These are phyloP conservation scores for Corvus cornix DNA, from an alignment of 2,113 vertebrate species.

Conservation along the genomic window DNA sequence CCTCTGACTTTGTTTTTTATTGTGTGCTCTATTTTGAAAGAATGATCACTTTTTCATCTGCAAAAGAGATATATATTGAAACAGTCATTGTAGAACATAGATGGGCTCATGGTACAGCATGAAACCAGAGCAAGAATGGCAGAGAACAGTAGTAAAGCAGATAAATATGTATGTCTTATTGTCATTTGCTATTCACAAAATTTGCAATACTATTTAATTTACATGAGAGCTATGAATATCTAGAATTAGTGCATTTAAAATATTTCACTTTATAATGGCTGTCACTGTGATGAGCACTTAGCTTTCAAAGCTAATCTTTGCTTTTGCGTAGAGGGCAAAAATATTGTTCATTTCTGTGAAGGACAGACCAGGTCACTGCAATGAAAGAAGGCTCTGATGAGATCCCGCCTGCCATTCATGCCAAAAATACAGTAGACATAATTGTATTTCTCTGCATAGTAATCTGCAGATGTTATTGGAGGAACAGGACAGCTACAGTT, in stretches of 20 bases:
- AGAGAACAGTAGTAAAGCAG: neutral
- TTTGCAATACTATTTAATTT: neutral
- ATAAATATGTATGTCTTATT: neutral
- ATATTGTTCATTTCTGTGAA: conserved; percentile 6
- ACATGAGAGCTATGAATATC: neutral
- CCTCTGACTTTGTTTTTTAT: neutral
- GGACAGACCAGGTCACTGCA: neutral
- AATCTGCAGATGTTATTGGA: neutral
- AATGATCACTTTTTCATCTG: neutral
- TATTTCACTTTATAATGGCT: conserved; percentile 2
- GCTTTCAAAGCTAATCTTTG: neutral
- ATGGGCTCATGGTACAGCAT: neutral
- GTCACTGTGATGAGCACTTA: neutral
- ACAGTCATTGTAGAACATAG: neutral
- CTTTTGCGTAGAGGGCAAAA: neutral
- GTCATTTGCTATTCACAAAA: neutral
- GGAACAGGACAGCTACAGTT: neutral
- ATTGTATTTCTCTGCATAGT: neutral
- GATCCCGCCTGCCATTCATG: neutral
- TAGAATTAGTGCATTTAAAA: conserved; percentile 25
- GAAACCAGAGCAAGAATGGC: neutral
- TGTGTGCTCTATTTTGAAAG: neutral
- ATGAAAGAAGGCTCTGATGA: neutral
- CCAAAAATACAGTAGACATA: neutral
- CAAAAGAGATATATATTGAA: neutral